These are phyloP conservation scores for Parapristionchus giblindavisi DNA, from an alignment of 2,888 invertebrate genomes.

Conservation along the genomic window DNA sequence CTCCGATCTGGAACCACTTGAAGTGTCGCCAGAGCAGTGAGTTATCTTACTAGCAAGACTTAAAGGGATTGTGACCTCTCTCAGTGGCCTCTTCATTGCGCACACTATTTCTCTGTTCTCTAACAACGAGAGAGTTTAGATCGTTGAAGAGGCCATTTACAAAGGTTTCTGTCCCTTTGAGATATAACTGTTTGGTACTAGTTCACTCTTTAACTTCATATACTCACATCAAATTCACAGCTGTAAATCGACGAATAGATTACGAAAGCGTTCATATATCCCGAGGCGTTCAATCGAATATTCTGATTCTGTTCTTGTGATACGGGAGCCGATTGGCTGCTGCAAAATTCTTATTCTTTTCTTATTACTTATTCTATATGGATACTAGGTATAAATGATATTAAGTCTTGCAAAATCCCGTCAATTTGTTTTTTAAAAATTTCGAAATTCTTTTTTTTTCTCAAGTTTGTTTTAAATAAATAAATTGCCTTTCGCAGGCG, in stretches of 20 bases:
- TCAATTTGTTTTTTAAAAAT: no score
- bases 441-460: neutral
- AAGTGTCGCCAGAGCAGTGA: no score
- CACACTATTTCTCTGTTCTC: no score
- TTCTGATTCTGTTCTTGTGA: neutral
- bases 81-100: no score
- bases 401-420: neutral
- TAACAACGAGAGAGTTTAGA: neutral
- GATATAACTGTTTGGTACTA: neutral
- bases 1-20: no score
- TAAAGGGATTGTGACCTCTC: no score
- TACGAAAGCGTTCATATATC: slow-evolving; percentile 14
- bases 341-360: no score
- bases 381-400: neutral
- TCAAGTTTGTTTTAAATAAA: neutral
- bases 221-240: slow-evolving; percentile 22
- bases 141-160: neutral
- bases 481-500: slow-evolving; percentile 16
- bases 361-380: neutral
- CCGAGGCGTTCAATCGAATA: neutral
- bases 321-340: neutral
- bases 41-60: no score
- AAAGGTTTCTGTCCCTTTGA: neutral
- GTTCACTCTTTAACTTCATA: neutral
- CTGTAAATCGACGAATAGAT: slow-evolving; percentile 26